Conservation (phyloP, 2,888 invertebrate genomes). For the Nemurella pictetii region DNA sequence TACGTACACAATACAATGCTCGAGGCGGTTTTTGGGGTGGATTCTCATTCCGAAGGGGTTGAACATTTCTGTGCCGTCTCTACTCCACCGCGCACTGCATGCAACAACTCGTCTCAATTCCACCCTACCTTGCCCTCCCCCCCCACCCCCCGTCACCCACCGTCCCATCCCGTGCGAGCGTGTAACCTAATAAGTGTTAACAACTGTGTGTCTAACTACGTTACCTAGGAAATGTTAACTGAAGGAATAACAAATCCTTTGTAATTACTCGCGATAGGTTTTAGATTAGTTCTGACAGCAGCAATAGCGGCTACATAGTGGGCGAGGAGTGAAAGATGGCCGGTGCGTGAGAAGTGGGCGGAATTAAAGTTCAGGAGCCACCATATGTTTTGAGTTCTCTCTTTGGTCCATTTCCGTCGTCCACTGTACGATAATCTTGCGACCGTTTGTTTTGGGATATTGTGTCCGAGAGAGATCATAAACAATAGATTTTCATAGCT, state of each 20-base stretch:
- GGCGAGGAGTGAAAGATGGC: too few species aligned
- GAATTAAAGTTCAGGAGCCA: too few species aligned
- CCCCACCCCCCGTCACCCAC: background rate
- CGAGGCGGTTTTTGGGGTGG: background rate
- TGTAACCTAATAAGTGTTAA: background rate
- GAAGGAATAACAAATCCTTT: background rate
- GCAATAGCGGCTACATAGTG: background rate
- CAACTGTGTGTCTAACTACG: background rate
- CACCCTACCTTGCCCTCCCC: background rate
- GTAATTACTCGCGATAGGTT: background rate
- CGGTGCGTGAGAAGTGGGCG: too few species aligned
- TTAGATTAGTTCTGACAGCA: background rate
- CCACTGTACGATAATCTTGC: too few species aligned
- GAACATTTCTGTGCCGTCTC: background rate
- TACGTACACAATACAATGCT: background rate
- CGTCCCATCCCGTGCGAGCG: too few species aligned
- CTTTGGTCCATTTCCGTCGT: too few species aligned
- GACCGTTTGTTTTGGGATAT: too few species aligned
- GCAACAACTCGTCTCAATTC: background rate
- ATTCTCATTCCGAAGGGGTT: background rate
- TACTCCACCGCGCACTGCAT: background rate
- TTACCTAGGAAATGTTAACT: background rate
- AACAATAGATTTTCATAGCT: too few species aligned
- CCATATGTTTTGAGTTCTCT: too few species aligned
- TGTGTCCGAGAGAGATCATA: too few species aligned